Evolutionary conservation across 2,888 invertebrate genomes (phyloP).

Genomic region (Poecilobothrus nobilitatus): DNA sequence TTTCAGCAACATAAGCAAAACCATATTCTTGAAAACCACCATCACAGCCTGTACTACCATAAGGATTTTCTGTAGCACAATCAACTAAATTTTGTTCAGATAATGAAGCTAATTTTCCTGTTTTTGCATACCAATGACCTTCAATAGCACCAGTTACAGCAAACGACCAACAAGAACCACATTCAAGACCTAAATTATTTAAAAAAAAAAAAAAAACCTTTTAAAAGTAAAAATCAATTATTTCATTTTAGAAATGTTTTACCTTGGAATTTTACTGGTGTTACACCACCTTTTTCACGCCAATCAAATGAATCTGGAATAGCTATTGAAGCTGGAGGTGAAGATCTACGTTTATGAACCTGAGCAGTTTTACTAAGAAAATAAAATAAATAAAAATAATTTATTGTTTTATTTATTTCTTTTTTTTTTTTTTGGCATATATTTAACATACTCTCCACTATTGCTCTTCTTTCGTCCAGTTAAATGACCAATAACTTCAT

Average conservation of each 20-base stretch:
- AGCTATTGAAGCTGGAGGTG: slow-evolving; percentile 15
- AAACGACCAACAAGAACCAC: slow-evolving; percentile 42
- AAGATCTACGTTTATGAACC: slow-evolving; percentile 22
- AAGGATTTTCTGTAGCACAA: slow-evolving; percentile 30
- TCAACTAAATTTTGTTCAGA: slow-evolving; percentile 42
- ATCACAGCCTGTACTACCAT: slow-evolving; percentile 36
- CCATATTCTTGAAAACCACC: slow-evolving; percentile 42
- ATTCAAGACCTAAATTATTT: slow-evolving; percentile 25
- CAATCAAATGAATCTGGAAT: slow-evolving; percentile 40
- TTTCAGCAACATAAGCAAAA: slow-evolving; percentile 31
- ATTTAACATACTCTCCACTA: slow-evolving; percentile 35
- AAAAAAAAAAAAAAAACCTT: too few relatives aligned
- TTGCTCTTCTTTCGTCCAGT: slow-evolving; percentile 33
- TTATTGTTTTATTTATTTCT: not conserved
- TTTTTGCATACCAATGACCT: slow-evolving; percentile 39
- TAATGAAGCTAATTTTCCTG: slow-evolving; percentile 32
- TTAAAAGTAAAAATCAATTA: too few relatives aligned
- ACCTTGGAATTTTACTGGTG: slow-evolving; percentile 40
- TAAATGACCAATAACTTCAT: slow-evolving; percentile 33
- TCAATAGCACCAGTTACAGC: slow-evolving; percentile 40
- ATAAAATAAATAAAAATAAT: not conserved
- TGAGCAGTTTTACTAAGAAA: slow-evolving; percentile 19
- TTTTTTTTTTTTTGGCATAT: not conserved
- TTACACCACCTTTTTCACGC: slow-evolving; percentile 39
- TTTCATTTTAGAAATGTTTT: too few relatives aligned